Conservation (phyloP, 2,888 invertebrate species). For the Dorcus parallelipipedus region DNA sequence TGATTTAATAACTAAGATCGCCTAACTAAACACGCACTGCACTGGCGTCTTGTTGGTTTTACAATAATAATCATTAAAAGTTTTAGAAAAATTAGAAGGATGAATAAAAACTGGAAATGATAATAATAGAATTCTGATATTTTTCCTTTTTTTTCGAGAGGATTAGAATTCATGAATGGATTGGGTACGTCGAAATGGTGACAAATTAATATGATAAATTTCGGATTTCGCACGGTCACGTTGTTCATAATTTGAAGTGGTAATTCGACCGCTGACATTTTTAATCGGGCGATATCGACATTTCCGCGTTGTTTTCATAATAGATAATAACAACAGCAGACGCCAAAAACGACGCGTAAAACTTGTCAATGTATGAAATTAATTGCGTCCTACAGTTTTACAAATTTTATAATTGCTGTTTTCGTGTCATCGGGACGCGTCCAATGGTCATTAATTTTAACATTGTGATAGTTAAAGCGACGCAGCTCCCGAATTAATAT, state of each 20-base stretch:
- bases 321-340: background rate
- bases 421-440: conserved; percentile 29
- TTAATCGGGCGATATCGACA: background rate
- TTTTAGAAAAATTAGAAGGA: too few species aligned
- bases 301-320: background rate
- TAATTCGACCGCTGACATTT: background rate
- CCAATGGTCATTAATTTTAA: conserved; percentile 15
- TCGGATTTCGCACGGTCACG: too few species aligned
- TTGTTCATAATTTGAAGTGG: background rate
- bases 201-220: too few species aligned
- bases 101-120: too few species aligned
- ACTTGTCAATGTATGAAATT: conserved; percentile 27
- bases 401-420: conserved; percentile 44
- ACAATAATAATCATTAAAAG: too few species aligned
- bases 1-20: too few species aligned
- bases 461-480: conserved; percentile 18
- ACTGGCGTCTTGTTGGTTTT: too few species aligned
- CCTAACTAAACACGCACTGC: too few species aligned
- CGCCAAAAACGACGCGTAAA: conserved; percentile 11
- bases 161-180: too few species aligned
- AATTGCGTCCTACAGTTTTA: conserved; percentile 42
- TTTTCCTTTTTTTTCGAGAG: too few species aligned
- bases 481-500: conserved; percentile 17
- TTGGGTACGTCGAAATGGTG: too few species aligned
- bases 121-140: too few species aligned